Base-by-base conservation (phyloP, 2,888 invertebrate species). In the Didymodactylos carnosus region DNA sequence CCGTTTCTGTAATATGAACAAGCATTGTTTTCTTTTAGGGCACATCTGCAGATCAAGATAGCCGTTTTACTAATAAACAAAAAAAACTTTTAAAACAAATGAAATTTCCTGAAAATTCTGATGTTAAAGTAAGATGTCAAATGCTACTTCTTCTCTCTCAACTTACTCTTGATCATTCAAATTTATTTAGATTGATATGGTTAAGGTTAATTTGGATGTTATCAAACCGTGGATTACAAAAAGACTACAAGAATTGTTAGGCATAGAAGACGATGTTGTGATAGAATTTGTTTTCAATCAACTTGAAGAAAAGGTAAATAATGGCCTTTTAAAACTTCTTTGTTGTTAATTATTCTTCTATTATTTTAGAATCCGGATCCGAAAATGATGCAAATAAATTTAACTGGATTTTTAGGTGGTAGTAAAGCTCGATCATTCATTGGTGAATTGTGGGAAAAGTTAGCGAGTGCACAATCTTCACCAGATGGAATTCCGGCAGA, bases 251-350 rank as follows among this genome's bases (percentile, higher is more conserved):
- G 93, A 95, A 81, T 89, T 97, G 76, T 87, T 98, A 73, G 92
- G 93, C 79, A 91, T 95, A 84, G 98, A 98, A 85, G 98, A 98
- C 84, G 98, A 98, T 84, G 98, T 99, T 53, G 90, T 99, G 78
- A 91, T 94, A 77, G 95, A 97, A 84, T 98, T 94, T 87, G 94
- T 98, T 78, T 92, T 94, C 86, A 95, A 95, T 85, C 97, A 98
- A 84, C 87, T 99, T 75, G 97, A 98, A 84, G 90, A 92, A 83
- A 53, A 53, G 29, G 53, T 53, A 29, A n/a, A n/a, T n/a, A n/a
- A n/a, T 53, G 53, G 25, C n/a, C 10, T 23, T 23, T 19, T 91
- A 91, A 88, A 91, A 91, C 78, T 77, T 72, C 76, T 46, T 46
- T n/a, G 39, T 40, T 35, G 11, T 25, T 72, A 11, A 8, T 71